Evolutionary conservation across 2,888 invertebrate species (phyloP), one percentile per base, ranked within the genome.

Genomic region (Trichacis sp.): DNA sequence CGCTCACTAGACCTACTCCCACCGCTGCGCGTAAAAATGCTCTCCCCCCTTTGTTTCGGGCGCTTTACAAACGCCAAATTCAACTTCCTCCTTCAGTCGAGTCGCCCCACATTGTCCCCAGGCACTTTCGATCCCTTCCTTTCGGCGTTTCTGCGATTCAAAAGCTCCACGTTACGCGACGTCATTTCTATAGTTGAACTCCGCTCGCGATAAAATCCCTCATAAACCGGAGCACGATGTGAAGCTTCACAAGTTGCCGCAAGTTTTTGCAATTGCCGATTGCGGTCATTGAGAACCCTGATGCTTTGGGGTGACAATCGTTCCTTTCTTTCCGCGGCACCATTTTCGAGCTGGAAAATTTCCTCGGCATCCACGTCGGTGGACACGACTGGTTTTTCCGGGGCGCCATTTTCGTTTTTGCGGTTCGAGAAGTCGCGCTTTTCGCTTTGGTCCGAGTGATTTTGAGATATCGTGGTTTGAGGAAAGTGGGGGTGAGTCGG

Each of bases 171-270:
- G 64, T 83, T 83, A 55, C 78, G 78, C 66, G 84, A 82, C 38
- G 84, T 84, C 83, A 84, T 84, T 62, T 84, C 84, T 48, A 84
- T 82, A 3, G 82, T 83, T 6, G 33, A 33, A 3, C 82, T 77
- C 42, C 75, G 74, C 38, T 80, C 81, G 29, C 80, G 74, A 62
- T 81, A 80, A 51, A 79, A 78, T 52, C 81, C 80, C 14, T 78
- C 79, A 24, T 74, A 70, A 9, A 73, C 60, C 40, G 68, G 17
- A 1, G 69, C 45, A 8, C 40, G 15, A 18, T 75, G 61, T 0
- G 50, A 45, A 20, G 47, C 15, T 54, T 83, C 82, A 62, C 79
- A 83, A 63, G 76, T 80, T 11, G 81, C 79, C 0, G 78, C 78
- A 24, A 81, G 61, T 45, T 82, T 83, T 57, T 80, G 74, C 53